These are phyloP conservation scores for Tridacna gigas DNA, from an alignment of 2,888 invertebrate species.

Conservation along the genomic window DNA sequence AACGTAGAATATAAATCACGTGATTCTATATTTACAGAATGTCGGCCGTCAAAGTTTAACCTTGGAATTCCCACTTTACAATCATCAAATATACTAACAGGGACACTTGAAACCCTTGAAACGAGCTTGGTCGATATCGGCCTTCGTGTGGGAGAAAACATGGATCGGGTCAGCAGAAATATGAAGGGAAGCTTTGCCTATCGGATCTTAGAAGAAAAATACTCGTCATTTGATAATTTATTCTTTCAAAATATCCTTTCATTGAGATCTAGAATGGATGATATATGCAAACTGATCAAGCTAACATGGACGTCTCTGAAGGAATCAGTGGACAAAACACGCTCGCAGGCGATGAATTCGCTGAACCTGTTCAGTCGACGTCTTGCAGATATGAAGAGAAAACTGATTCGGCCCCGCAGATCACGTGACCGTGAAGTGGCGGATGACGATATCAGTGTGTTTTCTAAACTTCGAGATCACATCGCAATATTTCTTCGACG, in stretches of 20 bases:
- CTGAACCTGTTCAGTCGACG: neutral
- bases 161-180: neutral
- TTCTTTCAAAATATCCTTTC: neutral
- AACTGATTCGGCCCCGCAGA: neutral
- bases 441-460: neutral
- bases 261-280: neutral
- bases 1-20: neutral
- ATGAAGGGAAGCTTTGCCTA: neutral
- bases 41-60: neutral
- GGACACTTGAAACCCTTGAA: neutral
- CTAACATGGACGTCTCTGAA: too few species aligned
- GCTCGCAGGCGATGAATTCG: too few species aligned
- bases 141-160: neutral
- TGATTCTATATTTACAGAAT: neutral
- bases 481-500: neutral
- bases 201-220: neutral
- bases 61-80: neutral
- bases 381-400: constrained; percentile 2
- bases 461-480: neutral
- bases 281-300: neutral
- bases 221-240: neutral
- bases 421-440: neutral
- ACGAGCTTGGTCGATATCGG: neutral
- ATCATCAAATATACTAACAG: neutral
- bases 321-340: too few species aligned